Base-by-base conservation (phyloP, 1,140 invertebrate genomes). In the Armadillidium nasatum region DNA sequence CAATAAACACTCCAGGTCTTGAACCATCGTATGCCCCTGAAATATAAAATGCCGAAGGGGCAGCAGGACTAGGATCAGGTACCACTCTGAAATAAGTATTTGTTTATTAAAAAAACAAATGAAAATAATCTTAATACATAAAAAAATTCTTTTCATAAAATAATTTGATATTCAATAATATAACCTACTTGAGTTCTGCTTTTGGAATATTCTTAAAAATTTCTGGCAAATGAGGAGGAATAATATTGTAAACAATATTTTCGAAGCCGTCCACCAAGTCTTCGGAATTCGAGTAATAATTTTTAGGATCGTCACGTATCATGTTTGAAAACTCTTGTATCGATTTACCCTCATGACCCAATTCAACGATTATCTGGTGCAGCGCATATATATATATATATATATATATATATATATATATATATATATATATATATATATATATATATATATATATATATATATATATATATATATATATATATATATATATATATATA, bases 181-280 rank as follows among this genome's bases (percentile, higher is more conserved):
- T n/a, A 33, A 19, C 66, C 50, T 46, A 74, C 73, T 33, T 21
- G 15, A 82, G 19, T 70, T 71, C 72, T 22, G 69, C 45, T n/a
- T 76, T 44, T 0, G 82, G 81, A 60, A 82, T 81, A 11, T 72
- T 72, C 44, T 79, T 79, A 44, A 82, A 82, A 15, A 81, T 70
- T 66, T 33, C 11, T 1, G 44, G 44, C 6, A 84, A 54, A 54
- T 82, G 80, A 15, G 83, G 84, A 21, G 78, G 69, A 66, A 85
- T 85, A 44, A 77, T 78, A 19, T 84, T 79, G 44, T 80, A 80
- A 11, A 85, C 81, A 33, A 83, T 82, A 44, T 84, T 33, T 60
- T 82, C 82, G 75, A 83, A 85, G 3, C 76, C 81, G 4, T 81
- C 71, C 23, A 86, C n/a, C 11, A 85, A 82, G 44, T 80, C 80